Evolutionary conservation across 1,140 invertebrate genomes (phyloP).

Genomic region (Antheraea pernyi): DNA sequence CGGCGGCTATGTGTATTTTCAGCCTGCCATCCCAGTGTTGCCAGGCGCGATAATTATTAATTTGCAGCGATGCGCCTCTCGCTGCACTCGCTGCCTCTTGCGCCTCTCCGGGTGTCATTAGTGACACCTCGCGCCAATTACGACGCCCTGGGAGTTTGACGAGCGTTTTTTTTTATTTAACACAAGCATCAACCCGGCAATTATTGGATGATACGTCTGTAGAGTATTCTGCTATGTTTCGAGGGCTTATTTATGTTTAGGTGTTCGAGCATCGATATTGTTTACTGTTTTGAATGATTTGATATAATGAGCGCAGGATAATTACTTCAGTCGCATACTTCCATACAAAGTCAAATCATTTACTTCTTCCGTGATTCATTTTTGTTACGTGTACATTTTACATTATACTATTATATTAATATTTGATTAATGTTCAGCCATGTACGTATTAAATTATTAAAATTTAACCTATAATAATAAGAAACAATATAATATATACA

Average conservation of each 20-base stretch:
- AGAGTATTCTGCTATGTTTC: slow-evolving; percentile 18
- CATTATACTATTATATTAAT: no score
- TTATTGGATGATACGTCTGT: slow-evolving; percentile 52
- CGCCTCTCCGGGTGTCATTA: slow-evolving; percentile 69
- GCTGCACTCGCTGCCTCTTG: slow-evolving; percentile 33
- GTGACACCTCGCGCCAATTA: slow-evolving; percentile 76
- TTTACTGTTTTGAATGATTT: slow-evolving; percentile 7
- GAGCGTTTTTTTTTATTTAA: slow-evolving; percentile 54
- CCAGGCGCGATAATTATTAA: slow-evolving; percentile 76
- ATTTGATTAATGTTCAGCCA: no score
- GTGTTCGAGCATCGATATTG: slow-evolving; percentile 30
- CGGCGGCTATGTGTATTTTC: slow-evolving; percentile 60
- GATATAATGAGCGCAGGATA: no score
- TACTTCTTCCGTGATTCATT: no score
- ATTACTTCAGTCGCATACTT: no score
- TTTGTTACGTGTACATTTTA: no score
- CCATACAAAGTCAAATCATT: no score
- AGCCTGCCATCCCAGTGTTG: slow-evolving; percentile 60
- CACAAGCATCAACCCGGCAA: slow-evolving; percentile 52
- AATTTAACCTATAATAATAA: no score
- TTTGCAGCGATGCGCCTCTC: slow-evolving; percentile 48
- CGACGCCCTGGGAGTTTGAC: slow-evolving; percentile 64
- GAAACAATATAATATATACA: no score
- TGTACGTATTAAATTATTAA: no score
- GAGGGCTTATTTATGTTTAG: slow-evolving; percentile 12